phyloP scores from a whole-genome alignment of 2,113 vertebrate genomes.

The Plecturocebus donacophilus region DNA sequence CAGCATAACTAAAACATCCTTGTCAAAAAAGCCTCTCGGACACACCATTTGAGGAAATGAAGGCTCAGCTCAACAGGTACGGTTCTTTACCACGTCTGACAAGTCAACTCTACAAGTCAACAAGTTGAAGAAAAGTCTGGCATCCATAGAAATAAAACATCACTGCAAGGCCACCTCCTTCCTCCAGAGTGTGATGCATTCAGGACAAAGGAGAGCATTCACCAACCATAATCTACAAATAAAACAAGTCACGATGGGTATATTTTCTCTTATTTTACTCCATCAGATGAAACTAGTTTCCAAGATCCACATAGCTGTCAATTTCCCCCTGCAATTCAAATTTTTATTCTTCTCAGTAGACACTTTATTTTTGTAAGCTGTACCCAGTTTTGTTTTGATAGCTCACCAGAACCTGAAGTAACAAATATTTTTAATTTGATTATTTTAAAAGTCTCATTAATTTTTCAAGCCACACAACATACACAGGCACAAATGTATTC shows the following conservation, averaged over 20 bases:
- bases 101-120: neutral
- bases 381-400: constrained; percentile 29
- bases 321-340: neutral
- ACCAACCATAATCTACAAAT: neutral
- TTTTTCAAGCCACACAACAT: constrained; percentile 57
- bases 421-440: constrained; percentile 61
- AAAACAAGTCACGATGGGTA: neutral
- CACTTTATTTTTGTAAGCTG: constrained; percentile 32
- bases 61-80: neutral
- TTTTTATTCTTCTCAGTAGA: neutral
- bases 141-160: neutral
- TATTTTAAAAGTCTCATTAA: constrained; percentile 60
- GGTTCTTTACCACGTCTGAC: neutral
- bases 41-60: neutral
- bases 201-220: neutral
- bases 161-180: neutral
- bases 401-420: constrained; percentile 46
- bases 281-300: neutral
- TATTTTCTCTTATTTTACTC: neutral
- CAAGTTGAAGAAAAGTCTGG: neutral
- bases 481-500: neutral
- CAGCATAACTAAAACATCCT: neutral
- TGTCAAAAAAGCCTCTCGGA: neutral
- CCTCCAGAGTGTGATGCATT: neutral
- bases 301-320: neutral